Evolutionary conservation across 2,113 vertebrate genomes (phyloP).

Genomic region (Dromaius novaehollandiae): DNA sequence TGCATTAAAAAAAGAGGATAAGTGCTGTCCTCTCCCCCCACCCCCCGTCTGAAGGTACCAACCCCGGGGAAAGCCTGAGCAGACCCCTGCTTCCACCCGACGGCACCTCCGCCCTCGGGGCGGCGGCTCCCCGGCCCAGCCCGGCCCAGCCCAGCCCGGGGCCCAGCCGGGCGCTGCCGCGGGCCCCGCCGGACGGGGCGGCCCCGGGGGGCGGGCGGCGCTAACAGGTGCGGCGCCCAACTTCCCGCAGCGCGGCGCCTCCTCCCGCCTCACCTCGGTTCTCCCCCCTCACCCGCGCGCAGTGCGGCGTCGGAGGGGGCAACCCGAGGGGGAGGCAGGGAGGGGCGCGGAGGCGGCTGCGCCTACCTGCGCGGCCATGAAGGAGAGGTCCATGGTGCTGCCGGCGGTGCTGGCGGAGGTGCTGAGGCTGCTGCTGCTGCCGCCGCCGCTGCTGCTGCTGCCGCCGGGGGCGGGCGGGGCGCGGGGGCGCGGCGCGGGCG

Average conservation of each 20-base stretch:
- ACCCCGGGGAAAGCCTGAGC: no score
- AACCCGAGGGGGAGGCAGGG: no score
- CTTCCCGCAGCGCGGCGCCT: no score
- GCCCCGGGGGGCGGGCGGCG: not conserved
- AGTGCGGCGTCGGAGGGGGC: no score
- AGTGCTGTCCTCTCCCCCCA: not conserved
- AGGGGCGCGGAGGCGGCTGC: not conserved
- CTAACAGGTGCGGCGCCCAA: no score
- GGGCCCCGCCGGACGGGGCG: not conserved
- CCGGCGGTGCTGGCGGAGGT: not conserved
- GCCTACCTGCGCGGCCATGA: constrained; percentile 95
- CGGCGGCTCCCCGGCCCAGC: no score
- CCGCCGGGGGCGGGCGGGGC: not conserved
- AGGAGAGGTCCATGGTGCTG: constrained; percentile 92
- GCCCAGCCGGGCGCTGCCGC: no score
- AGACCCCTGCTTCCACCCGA: no score
- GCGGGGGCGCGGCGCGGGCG: not conserved
- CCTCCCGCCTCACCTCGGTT: no score
- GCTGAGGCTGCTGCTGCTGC: not conserved
- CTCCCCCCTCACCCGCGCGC: no score
- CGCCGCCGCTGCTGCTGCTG: not conserved
- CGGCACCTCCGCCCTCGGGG: no score
- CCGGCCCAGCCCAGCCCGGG: no score
- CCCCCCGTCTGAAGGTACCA: not conserved
- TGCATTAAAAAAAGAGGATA: not conserved